Base-by-base conservation (phyloP, 2,797 vertebrate genomes). In the Echeneis naucrates region DNA sequence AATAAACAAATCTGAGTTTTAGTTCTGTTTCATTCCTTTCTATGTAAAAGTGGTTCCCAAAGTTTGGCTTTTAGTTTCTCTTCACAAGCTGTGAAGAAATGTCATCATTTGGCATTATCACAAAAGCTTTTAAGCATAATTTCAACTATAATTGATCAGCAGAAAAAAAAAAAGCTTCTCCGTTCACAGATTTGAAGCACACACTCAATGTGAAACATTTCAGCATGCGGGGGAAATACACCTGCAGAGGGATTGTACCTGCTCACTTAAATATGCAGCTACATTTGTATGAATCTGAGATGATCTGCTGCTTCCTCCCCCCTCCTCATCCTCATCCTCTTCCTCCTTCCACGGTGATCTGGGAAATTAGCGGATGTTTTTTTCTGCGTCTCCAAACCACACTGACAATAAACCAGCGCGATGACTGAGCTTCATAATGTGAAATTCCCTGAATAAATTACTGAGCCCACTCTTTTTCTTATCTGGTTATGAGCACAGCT, bases 391-490 rank as follows among this genome's bases (percentile, higher is more conserved):
- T 84, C 47, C 73, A 26, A 78, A 72, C 62, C 64, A 37, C 78
- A 19, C 62, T 13, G 77, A 83, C 83, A 72, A 81, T 83, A 83
- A 85, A 83, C 69, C 71, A 58, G 56, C 82, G 51, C 0, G 17
- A 56, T 27, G 73, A 78, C 59, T 47, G 11, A 50, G 35, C 33
- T 40, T 88, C 86, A 77, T 85, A 84, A 75, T 77, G 78, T 81
- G 87, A 91, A 92, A 90, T 85, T 91, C 88, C 91, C 91, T 84
- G 90, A 89, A 91, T 93, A 90, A 87, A 90, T 92, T 91, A 88
- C 52, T 53, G 78, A 40, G 79, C 89, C 87, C 83, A 89, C 90
- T 85, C 87, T 48, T 86, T 88, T 76, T 88, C 78, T 83, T 77
- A 75, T 90, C 86, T 77, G 68, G 57, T 83, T 79, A 77, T 83